Percentiles rank a stretch among this genome's conserved stretches.
These are phyloP conservation scores for Teleogryllus occipitalis DNA, from an alignment of 1,140 invertebrate genomes.

Conservation along the genomic window DNA sequence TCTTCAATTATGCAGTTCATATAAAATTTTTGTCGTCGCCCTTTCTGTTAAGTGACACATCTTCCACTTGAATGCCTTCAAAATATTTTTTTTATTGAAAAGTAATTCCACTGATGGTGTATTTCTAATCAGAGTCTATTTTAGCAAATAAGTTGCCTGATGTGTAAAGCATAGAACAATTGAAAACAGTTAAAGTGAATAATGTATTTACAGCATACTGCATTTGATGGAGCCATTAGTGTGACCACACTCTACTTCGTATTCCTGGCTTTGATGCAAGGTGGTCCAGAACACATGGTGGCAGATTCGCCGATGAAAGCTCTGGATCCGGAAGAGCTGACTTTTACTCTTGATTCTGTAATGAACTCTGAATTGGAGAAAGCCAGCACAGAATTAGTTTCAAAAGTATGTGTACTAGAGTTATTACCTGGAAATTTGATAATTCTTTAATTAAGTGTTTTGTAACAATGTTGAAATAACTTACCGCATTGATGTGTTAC, in stretches of 20 bases:
- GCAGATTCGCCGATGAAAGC: background rate
- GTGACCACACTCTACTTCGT: background rate
- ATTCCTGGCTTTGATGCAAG: background rate
- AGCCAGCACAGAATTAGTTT: background rate
- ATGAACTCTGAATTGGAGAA: background rate
- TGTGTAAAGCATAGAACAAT: too few species aligned
- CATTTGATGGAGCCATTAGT: background rate
- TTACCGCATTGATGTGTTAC: background rate
- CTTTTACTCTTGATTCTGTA: background rate
- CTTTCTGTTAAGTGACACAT: too few species aligned
- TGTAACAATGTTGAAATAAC: background rate
- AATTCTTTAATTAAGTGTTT: background rate
- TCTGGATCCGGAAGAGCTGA: background rate
- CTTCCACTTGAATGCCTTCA: too few species aligned
- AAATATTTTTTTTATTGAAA: too few species aligned
- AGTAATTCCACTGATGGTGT: too few species aligned
- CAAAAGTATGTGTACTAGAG: background rate
- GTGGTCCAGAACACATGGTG: background rate
- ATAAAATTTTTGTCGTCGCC: too few species aligned
- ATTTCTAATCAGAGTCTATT: too few species aligned
- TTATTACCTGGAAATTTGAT: too few species aligned
- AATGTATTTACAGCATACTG: background rate
- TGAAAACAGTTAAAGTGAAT: background rate
- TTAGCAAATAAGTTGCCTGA: too few species aligned
- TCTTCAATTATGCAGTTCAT: too few species aligned